phyloP scores from a whole-genome alignment of 2,888 invertebrate genomes.

The Orthonevra nobilis region DNA sequence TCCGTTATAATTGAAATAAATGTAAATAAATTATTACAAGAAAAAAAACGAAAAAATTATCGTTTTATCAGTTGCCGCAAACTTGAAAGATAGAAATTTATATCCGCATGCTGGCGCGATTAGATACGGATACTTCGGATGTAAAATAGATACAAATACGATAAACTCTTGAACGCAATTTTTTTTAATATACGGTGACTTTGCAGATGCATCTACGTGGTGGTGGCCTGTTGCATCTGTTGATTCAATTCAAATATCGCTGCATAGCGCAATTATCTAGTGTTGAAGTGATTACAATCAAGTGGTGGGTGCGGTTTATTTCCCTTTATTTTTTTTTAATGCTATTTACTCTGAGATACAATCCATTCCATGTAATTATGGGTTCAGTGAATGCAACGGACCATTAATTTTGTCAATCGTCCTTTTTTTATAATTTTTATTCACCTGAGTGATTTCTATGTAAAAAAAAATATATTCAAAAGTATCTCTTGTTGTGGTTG shows the following conservation, averaged over 20 bases:
- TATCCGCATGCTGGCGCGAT: too few relatives aligned
- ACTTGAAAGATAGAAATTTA: too few relatives aligned
- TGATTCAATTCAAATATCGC: conserved; percentile 16
- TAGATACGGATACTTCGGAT: conserved; percentile 18
- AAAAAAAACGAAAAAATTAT: too few relatives aligned
- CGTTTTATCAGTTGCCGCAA: too few relatives aligned
- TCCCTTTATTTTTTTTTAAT: conserved; percentile 6
- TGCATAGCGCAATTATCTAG: neutral
- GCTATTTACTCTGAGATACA: conserved; percentile 15
- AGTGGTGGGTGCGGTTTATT: conserved; percentile 32
- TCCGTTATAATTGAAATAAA: conserved; percentile 28
- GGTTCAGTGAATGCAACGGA: conserved; percentile 5
- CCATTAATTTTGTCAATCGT: conserved; percentile 1
- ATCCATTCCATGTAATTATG: conserved; percentile 8
- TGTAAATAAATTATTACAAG: conserved; percentile 2
- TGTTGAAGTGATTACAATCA: conserved; percentile 12
- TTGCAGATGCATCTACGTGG: conserved; percentile 4
- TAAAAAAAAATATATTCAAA: too few relatives aligned
- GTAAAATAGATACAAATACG: too few relatives aligned
- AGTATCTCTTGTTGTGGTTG: too few relatives aligned
- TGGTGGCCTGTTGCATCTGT: conserved; percentile 17
- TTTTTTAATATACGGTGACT: too few relatives aligned
- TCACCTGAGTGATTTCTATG: conserved; percentile 13
- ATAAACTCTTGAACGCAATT: too few relatives aligned
- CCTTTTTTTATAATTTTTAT: too few relatives aligned